Base-by-base conservation (phyloP, 2,888 invertebrate genomes). In the Matsumyia berberina region DNA sequence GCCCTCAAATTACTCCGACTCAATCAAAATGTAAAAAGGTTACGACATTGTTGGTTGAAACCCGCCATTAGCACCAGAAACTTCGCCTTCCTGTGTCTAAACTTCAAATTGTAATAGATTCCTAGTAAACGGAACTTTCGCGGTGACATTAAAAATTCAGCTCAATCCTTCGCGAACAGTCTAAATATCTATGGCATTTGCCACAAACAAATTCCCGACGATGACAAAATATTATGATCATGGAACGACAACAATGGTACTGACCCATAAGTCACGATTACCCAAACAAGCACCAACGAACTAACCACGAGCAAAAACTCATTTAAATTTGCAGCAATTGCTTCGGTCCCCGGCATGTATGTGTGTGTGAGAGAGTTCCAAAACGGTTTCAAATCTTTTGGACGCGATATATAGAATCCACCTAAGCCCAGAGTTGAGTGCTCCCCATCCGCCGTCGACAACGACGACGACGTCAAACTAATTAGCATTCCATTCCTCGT, bases 211-310 rank as follows among this genome's bases (percentile, higher is more conserved):
- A 53, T 42, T 42, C 55, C 19, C 7, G 8, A 39, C 62, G 69
- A 33, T 55, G 79, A 64, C 69, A 79, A 83, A 73, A 79, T 74
- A 73, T 79, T 83, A 69, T 74, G 79, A 83, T 78, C 79, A 79
- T 67, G 70, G 39, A 53, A 51, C 39, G 58, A 83, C 83, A 79
- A 78, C 67, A 83, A 83, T 78, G 79, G 62, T 51, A 79, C 79
- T 83, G 83, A 79, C 78, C 83, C 83, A 83, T 78, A 83, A 83
- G 83, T 83, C 83, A 83, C 83, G 83, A 83, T 79, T 83, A 74
- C 60, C 82, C 67, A 73, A 83, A 78, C 82, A 77, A 73, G 72
- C 76, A 53, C 42, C 67, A 70, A 31, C 46, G 33, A 53, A 35
- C 60, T 33, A 24, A 24, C 24, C 24, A 58, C 57, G 66, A 82